Conservation (phyloP, 2,888 invertebrate species). For the Stenurella melanura region DNA sequence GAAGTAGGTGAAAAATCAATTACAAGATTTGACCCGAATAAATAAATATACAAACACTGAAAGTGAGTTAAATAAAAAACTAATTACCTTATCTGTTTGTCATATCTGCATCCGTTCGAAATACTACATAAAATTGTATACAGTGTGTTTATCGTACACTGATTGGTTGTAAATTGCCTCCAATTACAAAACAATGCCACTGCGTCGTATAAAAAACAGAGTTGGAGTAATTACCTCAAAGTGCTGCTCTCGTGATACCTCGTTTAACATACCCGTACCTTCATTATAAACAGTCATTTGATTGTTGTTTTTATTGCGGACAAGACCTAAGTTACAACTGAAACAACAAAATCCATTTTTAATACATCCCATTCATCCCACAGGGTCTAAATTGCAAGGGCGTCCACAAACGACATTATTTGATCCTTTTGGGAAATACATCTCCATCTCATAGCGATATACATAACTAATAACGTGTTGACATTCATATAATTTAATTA, state of each 20-base stretch:
- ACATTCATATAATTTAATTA: background rate
- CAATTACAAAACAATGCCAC: too few species aligned
- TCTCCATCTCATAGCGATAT: background rate
- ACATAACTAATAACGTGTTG: background rate
- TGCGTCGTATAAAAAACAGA: too few species aligned
- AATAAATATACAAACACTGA: too few species aligned
- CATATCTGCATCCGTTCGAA: too few species aligned
- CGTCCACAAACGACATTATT: background rate
- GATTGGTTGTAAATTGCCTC: too few species aligned
- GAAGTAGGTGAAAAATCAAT: too few species aligned
- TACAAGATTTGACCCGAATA: too few species aligned
- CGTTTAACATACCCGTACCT: background rate
- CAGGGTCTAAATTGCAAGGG: background rate
- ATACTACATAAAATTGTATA: too few species aligned
- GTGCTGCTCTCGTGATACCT: too few species aligned
- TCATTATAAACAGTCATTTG: background rate
- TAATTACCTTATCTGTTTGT: background rate
- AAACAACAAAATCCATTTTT: background rate
- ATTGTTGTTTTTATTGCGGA: background rate
- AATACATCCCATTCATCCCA: background rate
- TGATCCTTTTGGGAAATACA: background rate
- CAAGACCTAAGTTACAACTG: background rate
- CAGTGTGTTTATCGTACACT: too few species aligned
- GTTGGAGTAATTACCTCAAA: too few species aligned
- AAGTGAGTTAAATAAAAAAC: background rate